Evolutionary conservation across 1,140 invertebrate species (phyloP), one percentile per base, ranked within the genome.

Genomic region (Drosophila bocki): DNA sequence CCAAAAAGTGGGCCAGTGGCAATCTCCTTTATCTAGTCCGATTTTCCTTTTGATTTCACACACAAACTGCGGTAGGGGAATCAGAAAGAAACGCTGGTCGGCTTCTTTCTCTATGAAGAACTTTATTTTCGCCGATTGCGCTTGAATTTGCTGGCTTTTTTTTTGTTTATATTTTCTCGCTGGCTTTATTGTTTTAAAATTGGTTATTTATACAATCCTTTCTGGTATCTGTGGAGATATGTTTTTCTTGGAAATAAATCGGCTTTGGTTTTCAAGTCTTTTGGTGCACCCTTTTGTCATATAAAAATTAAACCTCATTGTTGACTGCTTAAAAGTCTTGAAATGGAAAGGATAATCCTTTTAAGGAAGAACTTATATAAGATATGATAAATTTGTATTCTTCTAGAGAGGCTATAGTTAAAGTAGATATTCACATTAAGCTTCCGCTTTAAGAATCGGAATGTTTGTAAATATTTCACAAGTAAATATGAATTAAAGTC

Each of bases 101-200:
- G 51, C 32, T 57, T 59, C n/a, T 44, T 51, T 47, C 57, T 48
- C 60, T 19, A 37, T 19, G 48, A 26, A n/a, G 50, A 82, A 83
- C 75, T 83, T 79, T 83, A 71, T 82, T 83, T 78, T 78, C 47
- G 80, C 75, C 70, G 78, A 82, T 75, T 82, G 70, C 80, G 80
- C 80, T 71, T 79, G 80, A 83, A 83, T 83, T 72, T 68, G 41
- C 67, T 72, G 47, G 69, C 41, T 61, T 65, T 67, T 59, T 67
- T 59, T 48, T 42, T 65, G 59, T 67, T 75, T 60, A 79, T 82
- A 42, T 56, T 65, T 71, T 41, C 57, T 60, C 48, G 37, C 45
- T 57, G 53, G 50, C 6, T 65, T 83, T 80, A 76, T 83, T 83
- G 76, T 83, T 83, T 76, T 57, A 80, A 61, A 62, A 83, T 39